phyloP scores from a whole-genome alignment of 1,140 invertebrate genomes.

The Bursaphelenchus mucronatus region DNA sequence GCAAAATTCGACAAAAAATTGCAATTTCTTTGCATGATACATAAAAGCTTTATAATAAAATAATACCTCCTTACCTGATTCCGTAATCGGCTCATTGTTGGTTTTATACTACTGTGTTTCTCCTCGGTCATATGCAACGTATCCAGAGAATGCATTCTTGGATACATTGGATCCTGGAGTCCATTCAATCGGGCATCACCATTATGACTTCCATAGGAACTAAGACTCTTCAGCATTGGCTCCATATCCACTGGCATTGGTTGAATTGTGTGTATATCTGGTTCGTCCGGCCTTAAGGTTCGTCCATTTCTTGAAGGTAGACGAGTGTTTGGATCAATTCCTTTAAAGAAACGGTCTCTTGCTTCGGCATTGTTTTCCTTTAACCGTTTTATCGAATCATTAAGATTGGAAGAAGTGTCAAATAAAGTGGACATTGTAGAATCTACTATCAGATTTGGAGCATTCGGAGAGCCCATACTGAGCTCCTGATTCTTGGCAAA shows the following conservation, averaged over 20 bases:
- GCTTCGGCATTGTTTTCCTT: not conserved
- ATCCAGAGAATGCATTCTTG: not conserved
- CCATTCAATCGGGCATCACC: not conserved
- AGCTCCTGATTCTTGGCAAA: conserved; percentile 59
- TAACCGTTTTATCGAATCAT: not conserved
- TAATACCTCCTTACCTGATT: not conserved
- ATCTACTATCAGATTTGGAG: conserved; percentile 45
- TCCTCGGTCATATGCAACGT: not conserved
- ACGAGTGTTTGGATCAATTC: not conserved
- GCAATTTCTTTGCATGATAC: too few species aligned
- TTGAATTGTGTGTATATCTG: not conserved
- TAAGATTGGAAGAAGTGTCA: conserved; percentile 23
- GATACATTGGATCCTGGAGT: not conserved
- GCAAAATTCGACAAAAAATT: too few species aligned
- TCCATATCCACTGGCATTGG: not conserved
- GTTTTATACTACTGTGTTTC: conserved; percentile 10
- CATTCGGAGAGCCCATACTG: conserved; percentile 12
- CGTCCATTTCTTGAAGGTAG: not conserved
- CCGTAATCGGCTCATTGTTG: conserved; percentile 1
- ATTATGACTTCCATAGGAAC: not conserved
- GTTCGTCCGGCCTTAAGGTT: conserved; percentile 6
- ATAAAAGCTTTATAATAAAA: too few species aligned
- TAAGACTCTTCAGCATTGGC: conserved; percentile 11
- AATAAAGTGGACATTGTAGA: conserved; percentile 55
- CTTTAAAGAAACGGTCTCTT: not conserved